Conservation (phyloP, 35 echinoderm and acorn worm genomes). For the Nesometra sesokonis region DNA sequence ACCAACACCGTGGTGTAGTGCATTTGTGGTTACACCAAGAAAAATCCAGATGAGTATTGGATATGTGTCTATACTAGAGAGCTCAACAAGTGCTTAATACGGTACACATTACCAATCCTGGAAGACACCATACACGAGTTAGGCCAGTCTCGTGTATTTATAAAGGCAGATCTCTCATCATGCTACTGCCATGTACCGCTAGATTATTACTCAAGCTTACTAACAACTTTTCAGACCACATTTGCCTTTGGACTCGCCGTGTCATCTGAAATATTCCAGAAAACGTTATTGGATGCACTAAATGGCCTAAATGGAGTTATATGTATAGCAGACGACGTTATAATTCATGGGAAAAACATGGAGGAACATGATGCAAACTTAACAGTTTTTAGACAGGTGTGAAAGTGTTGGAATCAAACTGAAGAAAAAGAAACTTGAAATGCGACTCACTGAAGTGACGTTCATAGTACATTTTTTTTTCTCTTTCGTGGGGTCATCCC, state of each 20-base stretch:
- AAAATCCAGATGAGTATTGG: slow-evolving; percentile 4
- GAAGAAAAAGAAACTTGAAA: slow-evolving; percentile 10
- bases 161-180: slow-evolving; percentile 29
- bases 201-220: slow-evolving; percentile 39
- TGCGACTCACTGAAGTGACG: slow-evolving; percentile 1
- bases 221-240: slow-evolving; percentile 53
- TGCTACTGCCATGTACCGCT: slow-evolving; percentile 37
- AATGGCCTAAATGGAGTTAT: slow-evolving; percentile 29
- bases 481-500: too few relatives aligned
- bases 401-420: slow-evolving; percentile 7
- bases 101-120: slow-evolving; percentile 9
- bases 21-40: not conserved
- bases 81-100: slow-evolving; percentile 21
- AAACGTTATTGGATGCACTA: slow-evolving; percentile 32
- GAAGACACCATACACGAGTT: slow-evolving; percentile 22
- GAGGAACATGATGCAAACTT: slow-evolving; percentile 10
- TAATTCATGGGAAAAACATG: slow-evolving; percentile 17
- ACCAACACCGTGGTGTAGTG: slow-evolving; percentile 23
- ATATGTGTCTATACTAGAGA: slow-evolving; percentile 22
- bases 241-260: slow-evolving; percentile 61
- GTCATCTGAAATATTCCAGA: slow-evolving; percentile 54
- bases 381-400: slow-evolving; percentile 24
- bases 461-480: slow-evolving; percentile 21
- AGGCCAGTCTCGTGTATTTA: slow-evolving; percentile 21
- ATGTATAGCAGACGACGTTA: slow-evolving; percentile 45